Percentiles rank a stretch among this genome's conserved stretches.
Conservation (phyloP, 2,113 vertebrate species). For the Corythaeola cristata region DNA sequence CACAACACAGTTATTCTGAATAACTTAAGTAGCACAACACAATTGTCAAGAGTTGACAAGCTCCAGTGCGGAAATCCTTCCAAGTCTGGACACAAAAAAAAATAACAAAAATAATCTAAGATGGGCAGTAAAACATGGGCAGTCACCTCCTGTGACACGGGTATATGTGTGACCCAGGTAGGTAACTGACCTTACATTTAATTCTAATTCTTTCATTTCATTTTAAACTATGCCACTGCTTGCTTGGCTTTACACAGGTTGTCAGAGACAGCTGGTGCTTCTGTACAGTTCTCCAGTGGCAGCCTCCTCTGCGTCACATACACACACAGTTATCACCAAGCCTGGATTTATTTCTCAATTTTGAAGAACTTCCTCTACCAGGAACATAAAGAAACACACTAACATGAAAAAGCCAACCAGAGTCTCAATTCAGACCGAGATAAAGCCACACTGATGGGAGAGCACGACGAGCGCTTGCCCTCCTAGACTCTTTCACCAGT, state of each 20-base stretch:
- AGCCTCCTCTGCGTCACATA: neutral
- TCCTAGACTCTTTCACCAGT: neutral
- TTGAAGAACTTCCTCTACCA: neutral
- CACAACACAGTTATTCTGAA: neutral
- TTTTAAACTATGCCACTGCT: neutral
- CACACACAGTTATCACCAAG: neutral
- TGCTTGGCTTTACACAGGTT: neutral
- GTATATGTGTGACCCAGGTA: neutral
- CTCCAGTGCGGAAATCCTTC: neutral
- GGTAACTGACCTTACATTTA: neutral
- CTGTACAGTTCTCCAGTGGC: neutral
- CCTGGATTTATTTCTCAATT: neutral
- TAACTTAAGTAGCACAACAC: neutral
- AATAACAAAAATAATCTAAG: neutral
- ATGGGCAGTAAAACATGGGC: neutral
- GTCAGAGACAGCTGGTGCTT: neutral
- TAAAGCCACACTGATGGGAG: accelerated
- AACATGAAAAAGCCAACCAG: neutral
- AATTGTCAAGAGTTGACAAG: neutral
- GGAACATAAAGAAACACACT: neutral
- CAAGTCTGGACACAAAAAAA: neutral
- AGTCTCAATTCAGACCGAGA: neutral
- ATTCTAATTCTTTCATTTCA: neutral
- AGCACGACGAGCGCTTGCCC: neutral
- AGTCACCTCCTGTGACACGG: neutral